Percentiles rank a stretch among this genome's conserved stretches.
Evolutionary conservation across 2,113 vertebrate species (phyloP).

Genomic region (Chaenogobius annularis): DNA sequence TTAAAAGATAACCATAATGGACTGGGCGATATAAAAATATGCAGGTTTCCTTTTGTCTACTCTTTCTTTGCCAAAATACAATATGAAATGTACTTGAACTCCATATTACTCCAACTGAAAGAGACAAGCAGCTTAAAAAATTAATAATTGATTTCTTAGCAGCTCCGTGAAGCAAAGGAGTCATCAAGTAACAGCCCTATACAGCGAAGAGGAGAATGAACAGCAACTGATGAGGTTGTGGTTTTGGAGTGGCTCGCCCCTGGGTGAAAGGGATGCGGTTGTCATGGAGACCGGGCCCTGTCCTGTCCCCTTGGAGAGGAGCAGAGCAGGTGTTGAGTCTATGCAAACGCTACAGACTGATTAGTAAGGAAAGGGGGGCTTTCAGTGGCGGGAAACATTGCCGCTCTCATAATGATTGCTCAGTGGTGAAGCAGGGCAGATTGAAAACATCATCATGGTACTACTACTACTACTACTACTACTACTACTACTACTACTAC

Average conservation of each 20-base stretch:
- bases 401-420: slow-evolving; percentile 55
- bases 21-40: slow-evolving; percentile 30
- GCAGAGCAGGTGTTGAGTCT: slow-evolving; percentile 68
- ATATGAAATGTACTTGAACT: slow-evolving; percentile 8
- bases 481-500: background rate
- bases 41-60: slow-evolving; percentile 3
- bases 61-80: slow-evolving; percentile 7
- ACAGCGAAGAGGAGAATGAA: slow-evolving; percentile 47
- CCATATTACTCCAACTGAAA: slow-evolving; percentile 45
- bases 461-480: background rate
- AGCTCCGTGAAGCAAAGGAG: slow-evolving; percentile 36
- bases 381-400: slow-evolving; percentile 45
- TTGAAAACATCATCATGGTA: background rate
- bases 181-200: slow-evolving; percentile 37
- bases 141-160: slow-evolving; percentile 75
- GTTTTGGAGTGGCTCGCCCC: slow-evolving; percentile 57
- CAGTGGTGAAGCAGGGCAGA: slow-evolving; percentile 42
- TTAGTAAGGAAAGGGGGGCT: slow-evolving; percentile 60
- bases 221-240: slow-evolving; percentile 48
- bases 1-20: slow-evolving; percentile 23
- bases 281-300: slow-evolving; percentile 73
- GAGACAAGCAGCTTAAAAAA: slow-evolving; percentile 26
- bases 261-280: slow-evolving; percentile 76
- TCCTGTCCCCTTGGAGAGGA: slow-evolving; percentile 56
- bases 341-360: slow-evolving; percentile 60